Percentiles rank a stretch among this genome's conserved stretches.
Evolutionary conservation across 2,797 vertebrate genomes (phyloP).

Genomic region (Hyperoplus lanceolatus): DNA sequence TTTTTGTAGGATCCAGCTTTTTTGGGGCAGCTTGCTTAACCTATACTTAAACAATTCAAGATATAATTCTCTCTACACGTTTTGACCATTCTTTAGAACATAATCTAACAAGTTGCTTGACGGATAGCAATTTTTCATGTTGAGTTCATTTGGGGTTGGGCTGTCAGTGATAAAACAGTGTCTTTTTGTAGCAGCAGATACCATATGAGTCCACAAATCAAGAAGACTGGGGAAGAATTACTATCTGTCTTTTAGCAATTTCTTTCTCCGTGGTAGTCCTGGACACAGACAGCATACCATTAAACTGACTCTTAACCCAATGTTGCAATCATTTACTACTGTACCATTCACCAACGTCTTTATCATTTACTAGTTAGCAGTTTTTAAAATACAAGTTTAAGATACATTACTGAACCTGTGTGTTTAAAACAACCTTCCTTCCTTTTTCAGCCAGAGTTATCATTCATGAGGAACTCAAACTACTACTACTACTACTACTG

Average conservation of each 20-base stretch:
- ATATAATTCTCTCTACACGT: not conserved
- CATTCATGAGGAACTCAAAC: not conserved
- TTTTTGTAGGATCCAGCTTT: constrained; percentile 6
- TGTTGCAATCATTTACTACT: constrained; percentile 33
- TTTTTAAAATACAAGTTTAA: not conserved
- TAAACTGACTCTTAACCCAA: constrained; percentile 11
- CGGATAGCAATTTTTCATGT: constrained; percentile 38
- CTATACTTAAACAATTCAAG: not conserved
- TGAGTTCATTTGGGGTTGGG: constrained; percentile 40
- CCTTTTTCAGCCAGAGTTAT: constrained; percentile 5
- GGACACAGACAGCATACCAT: constrained; percentile 9
- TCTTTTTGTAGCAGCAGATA: constrained; percentile 38
- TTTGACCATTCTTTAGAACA: not conserved
- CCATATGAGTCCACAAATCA: constrained; percentile 6
- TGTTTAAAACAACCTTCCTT: not conserved
- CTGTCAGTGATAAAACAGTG: constrained; percentile 31
- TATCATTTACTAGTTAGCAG: constrained; percentile 33
- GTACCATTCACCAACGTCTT: constrained; percentile 29
- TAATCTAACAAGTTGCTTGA: constrained; percentile 49
- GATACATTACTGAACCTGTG: not conserved
- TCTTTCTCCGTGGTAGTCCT: constrained; percentile 2
- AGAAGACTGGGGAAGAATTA: not conserved
- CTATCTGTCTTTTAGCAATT: constrained; percentile 8
- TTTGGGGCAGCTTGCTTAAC: not conserved
- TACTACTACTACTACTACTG: not conserved